phyloP scores from a whole-genome alignment of 2,888 invertebrate genomes.

The Acleris literana region DNA sequence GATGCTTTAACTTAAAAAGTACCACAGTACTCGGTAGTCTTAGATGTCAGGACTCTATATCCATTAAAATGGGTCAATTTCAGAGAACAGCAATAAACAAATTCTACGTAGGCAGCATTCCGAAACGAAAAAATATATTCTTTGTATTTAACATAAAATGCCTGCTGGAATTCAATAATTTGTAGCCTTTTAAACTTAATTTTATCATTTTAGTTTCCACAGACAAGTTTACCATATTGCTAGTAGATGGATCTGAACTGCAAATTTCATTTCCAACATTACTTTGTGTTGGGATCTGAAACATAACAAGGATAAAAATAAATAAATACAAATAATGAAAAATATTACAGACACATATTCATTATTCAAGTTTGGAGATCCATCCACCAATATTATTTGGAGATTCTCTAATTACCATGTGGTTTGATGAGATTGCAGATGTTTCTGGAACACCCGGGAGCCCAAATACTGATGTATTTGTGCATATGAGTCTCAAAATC shows the following conservation, averaged over 20 bases:
- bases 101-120: too few species aligned
- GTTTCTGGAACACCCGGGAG: slow-evolving; percentile 63
- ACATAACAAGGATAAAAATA: slow-evolving; percentile 4
- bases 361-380: too few species aligned
- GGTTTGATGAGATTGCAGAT: slow-evolving; percentile 47
- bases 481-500: slow-evolving; percentile 60
- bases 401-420: slow-evolving; percentile 52
- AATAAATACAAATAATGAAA: slow-evolving; percentile 3
- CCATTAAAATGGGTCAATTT: too few species aligned
- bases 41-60: too few species aligned
- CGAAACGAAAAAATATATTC: too few species aligned
- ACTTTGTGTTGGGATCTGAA: slow-evolving; percentile 48
- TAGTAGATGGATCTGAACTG: slow-evolving; percentile 51
- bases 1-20: neutral
- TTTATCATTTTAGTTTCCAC: neutral
- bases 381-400: too few species aligned
- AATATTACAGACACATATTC: neutral
- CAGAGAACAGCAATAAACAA: too few species aligned
- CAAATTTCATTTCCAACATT: slow-evolving; percentile 51
- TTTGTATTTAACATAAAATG: too few species aligned
- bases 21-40: too few species aligned
- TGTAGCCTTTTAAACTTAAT: neutral
- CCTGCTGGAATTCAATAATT: too few species aligned
- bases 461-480: slow-evolving; percentile 63
- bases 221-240: slow-evolving; percentile 49